Percentiles rank a stretch among this genome's conserved stretches.
Conservation (phyloP, 2,113 vertebrate species). For the Pygoscelis adeliae region DNA sequence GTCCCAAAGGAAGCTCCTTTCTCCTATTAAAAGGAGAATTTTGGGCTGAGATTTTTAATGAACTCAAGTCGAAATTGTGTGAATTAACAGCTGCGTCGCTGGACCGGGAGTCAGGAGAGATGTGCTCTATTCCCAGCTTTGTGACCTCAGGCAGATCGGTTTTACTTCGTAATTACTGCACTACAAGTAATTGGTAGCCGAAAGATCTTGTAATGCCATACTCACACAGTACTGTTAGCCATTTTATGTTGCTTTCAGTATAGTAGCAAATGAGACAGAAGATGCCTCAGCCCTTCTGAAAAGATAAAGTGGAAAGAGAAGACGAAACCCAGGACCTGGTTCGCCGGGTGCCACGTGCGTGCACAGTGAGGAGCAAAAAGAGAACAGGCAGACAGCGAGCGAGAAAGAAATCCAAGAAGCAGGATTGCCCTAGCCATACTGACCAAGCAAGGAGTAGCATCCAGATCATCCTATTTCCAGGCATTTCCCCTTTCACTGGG, state of each 20-base stretch:
- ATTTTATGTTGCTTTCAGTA: background rate
- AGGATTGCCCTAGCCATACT: background rate
- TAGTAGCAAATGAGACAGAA: background rate
- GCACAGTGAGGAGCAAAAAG: background rate
- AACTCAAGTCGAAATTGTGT: background rate
- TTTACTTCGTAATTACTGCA: conserved; percentile 6
- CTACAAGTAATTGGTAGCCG: background rate
- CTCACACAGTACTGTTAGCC: background rate
- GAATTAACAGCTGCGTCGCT: background rate
- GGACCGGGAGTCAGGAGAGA: background rate
- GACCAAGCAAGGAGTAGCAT: background rate
- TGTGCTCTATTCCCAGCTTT: background rate
- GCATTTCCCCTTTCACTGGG: background rate
- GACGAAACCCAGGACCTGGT: background rate
- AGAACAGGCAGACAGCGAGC: background rate
- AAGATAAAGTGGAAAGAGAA: background rate
- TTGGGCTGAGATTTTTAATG: conserved; percentile 40
- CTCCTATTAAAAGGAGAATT: background rate
- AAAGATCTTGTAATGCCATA: background rate
- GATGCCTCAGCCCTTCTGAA: background rate
- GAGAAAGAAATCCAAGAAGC: background rate
- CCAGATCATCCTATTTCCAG: background rate
- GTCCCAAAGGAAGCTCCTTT: conserved; percentile 35
- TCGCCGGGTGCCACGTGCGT: fast-evolving
- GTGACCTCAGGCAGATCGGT: background rate